Conservation (phyloP, 2,797 vertebrate species). For the Lerista edwardsae region DNA sequence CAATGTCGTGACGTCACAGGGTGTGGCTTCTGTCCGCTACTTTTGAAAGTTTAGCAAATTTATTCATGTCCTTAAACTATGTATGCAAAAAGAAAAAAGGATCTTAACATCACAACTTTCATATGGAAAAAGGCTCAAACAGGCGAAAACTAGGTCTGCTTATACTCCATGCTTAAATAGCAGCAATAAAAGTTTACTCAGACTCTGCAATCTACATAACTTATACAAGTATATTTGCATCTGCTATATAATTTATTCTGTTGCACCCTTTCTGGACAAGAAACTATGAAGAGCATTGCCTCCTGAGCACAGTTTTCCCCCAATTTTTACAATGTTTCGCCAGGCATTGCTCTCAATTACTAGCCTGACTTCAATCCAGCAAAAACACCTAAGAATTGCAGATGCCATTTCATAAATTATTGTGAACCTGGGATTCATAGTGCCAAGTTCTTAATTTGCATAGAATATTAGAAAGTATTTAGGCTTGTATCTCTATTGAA, state of each 20-base stretch:
- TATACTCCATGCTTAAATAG: neutral
- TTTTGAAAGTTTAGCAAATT: no score
- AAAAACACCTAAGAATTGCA: neutral
- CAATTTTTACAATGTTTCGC: neutral
- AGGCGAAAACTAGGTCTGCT: neutral
- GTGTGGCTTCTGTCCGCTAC: no score
- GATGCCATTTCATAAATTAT: no score
- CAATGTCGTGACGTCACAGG: no score
- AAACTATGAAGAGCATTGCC: neutral
- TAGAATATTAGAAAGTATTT: no score
- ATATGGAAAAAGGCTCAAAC: neutral
- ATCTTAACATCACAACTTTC: neutral
- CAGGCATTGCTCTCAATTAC: neutral
- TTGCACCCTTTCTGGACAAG: neutral
- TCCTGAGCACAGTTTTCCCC: neutral
- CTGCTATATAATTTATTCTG: neutral
- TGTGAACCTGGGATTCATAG: neutral
- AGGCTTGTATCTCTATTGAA: neutral
- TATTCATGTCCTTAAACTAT: neutral
- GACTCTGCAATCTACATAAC: neutral
- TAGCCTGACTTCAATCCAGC: neutral
- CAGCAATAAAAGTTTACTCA: neutral
- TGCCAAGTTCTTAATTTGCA: neutral
- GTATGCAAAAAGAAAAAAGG: neutral
- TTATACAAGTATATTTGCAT: neutral